phyloP scores from a whole-genome alignment of 2,113 vertebrate species.

The Scophthalmus maximus region DNA sequence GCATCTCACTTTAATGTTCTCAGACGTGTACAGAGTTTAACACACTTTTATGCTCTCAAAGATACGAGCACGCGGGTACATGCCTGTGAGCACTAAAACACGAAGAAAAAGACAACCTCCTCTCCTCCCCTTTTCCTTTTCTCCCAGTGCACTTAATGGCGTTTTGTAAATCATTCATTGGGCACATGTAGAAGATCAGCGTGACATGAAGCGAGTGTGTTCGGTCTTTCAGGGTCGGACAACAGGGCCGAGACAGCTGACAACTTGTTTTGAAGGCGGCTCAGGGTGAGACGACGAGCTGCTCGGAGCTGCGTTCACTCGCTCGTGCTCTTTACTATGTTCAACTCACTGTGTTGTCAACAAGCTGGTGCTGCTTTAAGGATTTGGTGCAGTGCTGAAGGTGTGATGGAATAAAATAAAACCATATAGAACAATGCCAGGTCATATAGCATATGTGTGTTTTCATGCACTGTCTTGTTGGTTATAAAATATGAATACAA shows the following conservation, averaged over 20 bases:
- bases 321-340: background rate
- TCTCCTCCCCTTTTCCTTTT: constrained; percentile 1
- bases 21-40: constrained; percentile 26
- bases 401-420: background rate
- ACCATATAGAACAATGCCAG: no score
- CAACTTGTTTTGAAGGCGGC: constrained; percentile 2
- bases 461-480: background rate
- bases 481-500: background rate
- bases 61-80: constrained; percentile 15
- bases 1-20: constrained; percentile 30
- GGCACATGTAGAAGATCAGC: constrained; percentile 36
- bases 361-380: constrained; percentile 21
- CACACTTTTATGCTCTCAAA: constrained; percentile 44
- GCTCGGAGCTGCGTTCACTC: constrained; percentile 8
- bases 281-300: background rate
- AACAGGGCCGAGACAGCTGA: constrained; percentile 2
- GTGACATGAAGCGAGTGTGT: constrained; percentile 39
- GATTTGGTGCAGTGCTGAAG: constrained; percentile 21
- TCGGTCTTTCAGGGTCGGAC: constrained; percentile 21
- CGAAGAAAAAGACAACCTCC: constrained; percentile 18
- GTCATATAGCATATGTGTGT: background rate
- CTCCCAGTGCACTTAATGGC: constrained; percentile 26
- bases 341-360: constrained; percentile 14
- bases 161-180: constrained; percentile 73
- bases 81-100: constrained; percentile 10